Percentiles rank a stretch among this genome's conserved stretches.
Evolutionary conservation across 2,113 vertebrate species (phyloP).

Genomic region (Cariama cristata): DNA sequence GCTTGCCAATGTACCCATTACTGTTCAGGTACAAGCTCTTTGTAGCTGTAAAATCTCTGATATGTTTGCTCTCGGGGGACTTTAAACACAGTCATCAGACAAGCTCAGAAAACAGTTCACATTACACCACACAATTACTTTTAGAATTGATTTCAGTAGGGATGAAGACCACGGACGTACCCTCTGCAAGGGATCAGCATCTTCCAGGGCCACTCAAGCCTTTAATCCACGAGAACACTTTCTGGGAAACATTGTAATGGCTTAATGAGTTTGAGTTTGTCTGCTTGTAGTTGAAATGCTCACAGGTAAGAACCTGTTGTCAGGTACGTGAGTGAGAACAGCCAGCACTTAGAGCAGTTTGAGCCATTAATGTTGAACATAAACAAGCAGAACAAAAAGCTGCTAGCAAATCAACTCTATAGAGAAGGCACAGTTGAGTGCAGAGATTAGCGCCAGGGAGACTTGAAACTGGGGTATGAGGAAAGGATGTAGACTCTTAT

Average conservation of each 20-base stretch:
- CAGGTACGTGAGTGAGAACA: background rate
- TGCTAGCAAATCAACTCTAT: background rate
- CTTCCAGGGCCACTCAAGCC: background rate
- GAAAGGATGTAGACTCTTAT: background rate
- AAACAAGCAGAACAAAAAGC: background rate
- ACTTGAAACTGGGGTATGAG: background rate
- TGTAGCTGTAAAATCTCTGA: conserved; percentile 38
- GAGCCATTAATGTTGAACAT: background rate
- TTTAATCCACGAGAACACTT: background rate
- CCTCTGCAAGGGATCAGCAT: background rate
- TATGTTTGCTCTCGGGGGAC: conserved; percentile 37
- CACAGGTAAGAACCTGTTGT: background rate
- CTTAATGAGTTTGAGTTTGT: background rate
- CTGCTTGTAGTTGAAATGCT: background rate
- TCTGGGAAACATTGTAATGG: background rate
- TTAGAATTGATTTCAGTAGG: background rate
- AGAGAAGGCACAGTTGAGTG: background rate
- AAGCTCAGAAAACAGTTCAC: background rate
- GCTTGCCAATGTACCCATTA: conserved; percentile 70
- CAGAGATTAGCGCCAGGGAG: background rate
- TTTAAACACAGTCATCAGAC: background rate
- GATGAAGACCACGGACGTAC: background rate
- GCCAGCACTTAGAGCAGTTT: background rate
- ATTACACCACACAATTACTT: background rate
- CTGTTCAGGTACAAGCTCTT: background rate